Base-by-base conservation (phyloP, 1,140 invertebrate genomes). In the Cotesia chilonis region DNA sequence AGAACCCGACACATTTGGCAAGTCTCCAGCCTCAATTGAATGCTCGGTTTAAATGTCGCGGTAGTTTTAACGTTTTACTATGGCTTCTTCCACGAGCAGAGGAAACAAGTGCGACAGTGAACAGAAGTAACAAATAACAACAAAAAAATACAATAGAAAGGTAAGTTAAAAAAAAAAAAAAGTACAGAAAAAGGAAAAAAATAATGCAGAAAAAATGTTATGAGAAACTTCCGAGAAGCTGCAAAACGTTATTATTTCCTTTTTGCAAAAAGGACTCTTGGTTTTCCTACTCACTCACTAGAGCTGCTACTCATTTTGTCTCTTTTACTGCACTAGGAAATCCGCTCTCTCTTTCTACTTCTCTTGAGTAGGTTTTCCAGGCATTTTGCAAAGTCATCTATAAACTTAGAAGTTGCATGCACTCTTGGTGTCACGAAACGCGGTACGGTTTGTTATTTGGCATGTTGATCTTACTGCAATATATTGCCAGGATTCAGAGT, bases 11-110 rank as follows among this genome's bases (percentile, higher is more conserved):
- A 68, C 66, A 68, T 68, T 68, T 68, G 66, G 66, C 66, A 7
- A 20, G 20, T 20, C n/a, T 54, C 66, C 66, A 68, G 41, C 66
- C 52, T 68, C 66, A 68, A 68, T 68, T 68, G 66, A 68, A 68
- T 52, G 66, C 64, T 38, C 38, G 28, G 6, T 68, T 68, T 68
- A 68, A 68, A 68, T 55, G 51, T 68, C 66, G 35, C 4, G 66
- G 66, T 17, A 55, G 66, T 68, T 68, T 68, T 68, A 55, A 52
- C 47, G 14, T 68, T 68, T 68, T 51, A 51, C 51, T n/a, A 54
- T 35, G 14, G 14, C 17, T 28, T 51, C 10, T 14, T 51, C 4
- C 36, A 28, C n/a, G 4, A 51, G 14, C 4, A 28, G 37, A 3
- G 63, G 4, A 54, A 66, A 66, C 17, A 66, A 37, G 64, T 35